phyloP scores from a whole-genome alignment of 2,888 invertebrate genomes.

The Drosophila limbata region DNA sequence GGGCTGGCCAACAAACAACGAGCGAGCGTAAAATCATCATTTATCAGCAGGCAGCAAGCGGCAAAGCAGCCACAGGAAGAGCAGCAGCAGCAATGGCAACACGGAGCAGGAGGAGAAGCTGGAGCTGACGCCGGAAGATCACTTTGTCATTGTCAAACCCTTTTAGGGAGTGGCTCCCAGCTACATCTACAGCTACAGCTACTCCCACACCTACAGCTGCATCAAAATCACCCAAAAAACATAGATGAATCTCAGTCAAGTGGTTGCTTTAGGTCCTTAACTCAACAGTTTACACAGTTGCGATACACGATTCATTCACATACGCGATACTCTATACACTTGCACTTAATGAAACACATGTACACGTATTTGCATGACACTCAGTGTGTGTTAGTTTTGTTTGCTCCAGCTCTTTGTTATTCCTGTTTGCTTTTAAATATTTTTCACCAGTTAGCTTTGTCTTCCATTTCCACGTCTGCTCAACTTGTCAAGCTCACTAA shows the following conservation, averaged over 20 bases:
- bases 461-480: conserved; percentile 66
- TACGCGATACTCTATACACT: neutral
- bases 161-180: conserved; percentile 48
- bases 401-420: conserved; percentile 53
- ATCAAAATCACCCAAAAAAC: conserved; percentile 14
- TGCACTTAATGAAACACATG: conserved; percentile 14
- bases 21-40: conserved; percentile 71
- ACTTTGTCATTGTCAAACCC: conserved; percentile 82
- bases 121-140: conserved; percentile 78
- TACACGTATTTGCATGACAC: conserved; percentile 61
- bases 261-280: conserved; percentile 36
- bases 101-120: conserved; percentile 23
- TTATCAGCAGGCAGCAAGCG: conserved; percentile 60
- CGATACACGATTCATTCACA: conserved; percentile 4
- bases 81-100: conserved; percentile 26
- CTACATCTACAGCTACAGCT: conserved; percentile 25
- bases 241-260: conserved; percentile 37
- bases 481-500: conserved; percentile 66
- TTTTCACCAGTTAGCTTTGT: conserved; percentile 36
- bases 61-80: conserved; percentile 33
- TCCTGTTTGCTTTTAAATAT: conserved; percentile 59
- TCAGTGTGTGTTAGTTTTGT: conserved; percentile 42
- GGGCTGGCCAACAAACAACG: conserved; percentile 49
- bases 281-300: conserved; percentile 36
- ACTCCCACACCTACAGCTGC: conserved; percentile 32